Evolutionary conservation across 2,888 invertebrate genomes (phyloP), one percentile per base, ranked within the genome.

Genomic region (Phortica okadai): DNA sequence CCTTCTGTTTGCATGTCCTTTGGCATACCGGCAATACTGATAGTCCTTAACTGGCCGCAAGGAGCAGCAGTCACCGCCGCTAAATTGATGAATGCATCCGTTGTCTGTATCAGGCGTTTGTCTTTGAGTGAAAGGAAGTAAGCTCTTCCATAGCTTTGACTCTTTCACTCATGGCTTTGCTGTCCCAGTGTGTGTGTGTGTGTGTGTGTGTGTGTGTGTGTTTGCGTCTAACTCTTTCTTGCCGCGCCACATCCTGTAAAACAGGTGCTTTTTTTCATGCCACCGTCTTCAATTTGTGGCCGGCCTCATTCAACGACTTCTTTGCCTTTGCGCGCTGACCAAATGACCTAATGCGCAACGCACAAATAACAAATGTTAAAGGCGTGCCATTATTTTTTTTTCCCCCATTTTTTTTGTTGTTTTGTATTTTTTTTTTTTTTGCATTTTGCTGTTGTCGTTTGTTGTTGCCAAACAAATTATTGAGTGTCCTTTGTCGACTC

Each of bases 11-110:
- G 25, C 25, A 11, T 8, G 6, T 50, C 50, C 8, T 11, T 14
- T 50, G 16, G 59, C n/a, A n/a, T 54, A 54, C 59, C 59, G 7
- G 59, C 16, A 59, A n/a, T 16, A 59, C 2, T 59, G n/a, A 21
- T 11, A 59, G 59, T 59, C 33, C 33, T 33, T 33, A 33, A 33
- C 33, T 33, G n/a, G 59, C 59, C n/a, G 16, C 16, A 14, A 64
- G 64, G 7, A 33, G 64, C 21, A 64, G 64, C 69, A 69, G 66
- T 6, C 74, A 66, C 33, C 58, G 78, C 81, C 75, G 83, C 84
- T 87, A 89, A 88, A 86, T 88, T 88, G 88, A 89, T 88, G 88
- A 82, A 89, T 88, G 88, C 89, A 88, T 88, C 87, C 87, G 88
- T 73, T 76, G 74, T 50, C 10, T 50, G 50, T 50, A 50, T 76